Base-by-base conservation (phyloP, 2,888 invertebrate species). In the Dicyrtomina minuta region DNA sequence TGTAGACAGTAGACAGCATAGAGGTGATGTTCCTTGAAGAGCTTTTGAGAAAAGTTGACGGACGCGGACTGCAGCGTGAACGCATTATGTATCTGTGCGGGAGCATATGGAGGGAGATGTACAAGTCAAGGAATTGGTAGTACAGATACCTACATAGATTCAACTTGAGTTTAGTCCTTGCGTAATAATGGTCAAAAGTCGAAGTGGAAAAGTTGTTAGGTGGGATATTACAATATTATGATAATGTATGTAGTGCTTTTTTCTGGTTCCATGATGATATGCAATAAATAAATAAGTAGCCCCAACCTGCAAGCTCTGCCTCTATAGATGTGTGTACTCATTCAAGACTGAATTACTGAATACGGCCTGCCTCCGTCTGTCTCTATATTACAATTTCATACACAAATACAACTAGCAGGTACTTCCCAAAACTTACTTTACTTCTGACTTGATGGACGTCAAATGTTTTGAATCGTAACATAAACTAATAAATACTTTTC, bases 191-290 rank as follows among this genome's bases (percentile, higher is more conserved):
- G 26, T 55, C 55, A 15, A 15, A 55, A 33, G 33, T 33, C 33
- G 33, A 33, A 55, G 55, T 55, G 26, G 27, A 55, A 55, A 55
- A 55, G 55, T 55, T 55, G 55, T 55, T 55, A 55, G 55, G 26
- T 26, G 55, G 55, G 55, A 55, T 53, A 58, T 58, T 58, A 58
- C 58, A 58, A 58, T 33, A 58, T 58, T 58, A 58, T 41, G 58
- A 39, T 39, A 58, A 39, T 39, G 27, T 58, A 39, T 58, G 41
- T 20, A 20, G 15, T n/a, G 26, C 55, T 22, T 55, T 26, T 55
- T 41, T 12, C 58, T 26, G 3, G 13, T 55, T 24, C 55, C 24
- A 51, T 12, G 17, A 15, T 51, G 22, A 13, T 10, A 33, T 17
- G 58, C 39, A 33, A 58, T 58, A 58, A 58, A 58, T 58, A 58